Percentiles rank a stretch among this genome's conserved stretches.
phyloP scores from a whole-genome alignment of 2,797 vertebrate genomes.

The Neoniphon sammara region DNA sequence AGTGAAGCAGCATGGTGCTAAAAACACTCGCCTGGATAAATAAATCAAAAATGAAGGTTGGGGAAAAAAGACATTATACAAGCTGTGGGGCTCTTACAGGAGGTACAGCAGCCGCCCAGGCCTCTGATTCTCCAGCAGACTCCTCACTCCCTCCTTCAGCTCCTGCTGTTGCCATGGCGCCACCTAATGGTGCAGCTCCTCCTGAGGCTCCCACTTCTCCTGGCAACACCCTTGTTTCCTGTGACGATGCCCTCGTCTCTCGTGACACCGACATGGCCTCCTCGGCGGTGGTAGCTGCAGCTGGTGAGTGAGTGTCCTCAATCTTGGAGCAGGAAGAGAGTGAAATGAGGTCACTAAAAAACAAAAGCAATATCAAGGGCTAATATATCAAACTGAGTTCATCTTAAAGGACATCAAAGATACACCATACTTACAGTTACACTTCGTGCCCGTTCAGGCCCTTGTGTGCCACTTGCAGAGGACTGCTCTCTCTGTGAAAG shows the following conservation, averaged over 20 bases:
- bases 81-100: constrained; percentile 81
- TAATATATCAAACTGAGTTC: background rate
- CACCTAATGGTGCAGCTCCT: constrained; percentile 72
- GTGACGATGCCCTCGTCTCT: constrained; percentile 65
- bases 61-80: background rate
- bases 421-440: constrained; percentile 59
- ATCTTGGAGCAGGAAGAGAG: constrained; percentile 70
- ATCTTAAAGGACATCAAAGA: background rate
- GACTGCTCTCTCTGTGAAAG: constrained; percentile 74
- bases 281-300: constrained; percentile 91
- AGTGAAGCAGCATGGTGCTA: background rate
- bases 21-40: background rate
- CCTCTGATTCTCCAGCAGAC: constrained; percentile 82
- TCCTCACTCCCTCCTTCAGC: constrained; percentile 81
- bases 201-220: constrained; percentile 76
- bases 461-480: constrained; percentile 56
- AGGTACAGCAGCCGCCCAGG: constrained; percentile 90
- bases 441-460: constrained; percentile 68
- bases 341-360: background rate
- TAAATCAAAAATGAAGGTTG: background rate
- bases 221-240: constrained; percentile 72
- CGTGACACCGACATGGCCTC: constrained; percentile 87
- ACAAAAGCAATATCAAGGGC: background rate
- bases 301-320: constrained; percentile 85
- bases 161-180: constrained; percentile 71